Conservation (phyloP, 2,888 invertebrate genomes). For the Therioaphis trifolii region DNA sequence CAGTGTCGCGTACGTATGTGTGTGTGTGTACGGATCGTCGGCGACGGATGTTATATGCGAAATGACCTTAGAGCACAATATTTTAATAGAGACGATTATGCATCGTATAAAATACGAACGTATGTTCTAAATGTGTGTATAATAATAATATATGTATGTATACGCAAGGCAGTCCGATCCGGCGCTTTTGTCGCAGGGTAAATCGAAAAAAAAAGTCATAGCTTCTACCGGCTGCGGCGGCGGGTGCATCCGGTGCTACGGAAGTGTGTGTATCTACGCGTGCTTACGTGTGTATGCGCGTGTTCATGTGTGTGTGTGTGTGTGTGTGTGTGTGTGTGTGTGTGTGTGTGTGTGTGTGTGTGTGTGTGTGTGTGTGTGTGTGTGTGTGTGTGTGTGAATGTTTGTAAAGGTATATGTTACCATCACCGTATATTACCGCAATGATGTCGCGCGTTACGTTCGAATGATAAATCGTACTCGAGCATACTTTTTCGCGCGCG, state of each 20-base stretch:
- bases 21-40: not conserved
- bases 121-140: too few species aligned
- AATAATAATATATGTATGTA: too few species aligned
- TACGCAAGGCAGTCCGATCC: not conserved
- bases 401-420: too few species aligned
- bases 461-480: conserved; percentile 19
- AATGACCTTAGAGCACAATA: too few species aligned
- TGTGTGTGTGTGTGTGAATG: too few species aligned
- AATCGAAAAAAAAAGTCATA: not conserved
- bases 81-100: too few species aligned
- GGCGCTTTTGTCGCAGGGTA: not conserved
- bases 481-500: not conserved
- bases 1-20: too few species aligned
- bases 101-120: too few species aligned
- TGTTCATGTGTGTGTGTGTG: not conserved
- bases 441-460: conserved; percentile 6
- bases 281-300: too few species aligned
- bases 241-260: not conserved
- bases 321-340: too few species aligned
- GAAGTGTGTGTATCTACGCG: not conserved
- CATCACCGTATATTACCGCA: not conserved
- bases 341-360: not conserved
- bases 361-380: too few species aligned
- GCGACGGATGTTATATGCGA: not conserved
- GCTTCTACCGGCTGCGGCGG: not conserved